phyloP scores from a whole-genome alignment of 2,888 invertebrate genomes.

The Spodoptera littoralis region DNA sequence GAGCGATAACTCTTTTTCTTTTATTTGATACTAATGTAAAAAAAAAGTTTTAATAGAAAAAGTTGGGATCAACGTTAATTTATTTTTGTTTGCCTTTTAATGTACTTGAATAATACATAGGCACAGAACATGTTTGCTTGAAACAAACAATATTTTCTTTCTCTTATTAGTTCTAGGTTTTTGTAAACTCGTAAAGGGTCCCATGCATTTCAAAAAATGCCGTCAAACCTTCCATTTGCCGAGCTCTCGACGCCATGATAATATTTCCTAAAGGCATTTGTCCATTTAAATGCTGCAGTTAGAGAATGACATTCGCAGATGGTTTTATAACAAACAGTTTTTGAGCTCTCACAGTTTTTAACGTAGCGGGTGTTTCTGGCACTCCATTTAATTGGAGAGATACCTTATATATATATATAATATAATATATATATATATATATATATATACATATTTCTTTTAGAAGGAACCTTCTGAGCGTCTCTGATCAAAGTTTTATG shows the following conservation, averaged over 20 bases:
- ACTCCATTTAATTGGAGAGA: constrained; percentile 76
- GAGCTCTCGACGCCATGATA: constrained; percentile 5
- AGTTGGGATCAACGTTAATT: constrained; percentile 18
- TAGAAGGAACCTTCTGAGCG: constrained; percentile 53
- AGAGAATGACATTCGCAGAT: constrained; percentile 56
- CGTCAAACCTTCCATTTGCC: constrained; percentile 12
- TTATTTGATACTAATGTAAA: neutral
- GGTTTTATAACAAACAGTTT: constrained; percentile 65
- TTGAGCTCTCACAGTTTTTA: constrained; percentile 54
- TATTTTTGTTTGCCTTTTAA: constrained; percentile 5
- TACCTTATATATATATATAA: constrained; percentile 63
- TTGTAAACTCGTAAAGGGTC: neutral
- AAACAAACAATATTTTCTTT: neutral
- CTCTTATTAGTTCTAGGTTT: neutral
- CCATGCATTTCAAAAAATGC: neutral
- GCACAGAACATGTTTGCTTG: constrained; percentile 2
- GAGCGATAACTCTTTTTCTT: neutral
- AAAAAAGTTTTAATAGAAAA: constrained; percentile 29
- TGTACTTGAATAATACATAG: neutral
- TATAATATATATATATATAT: no score
- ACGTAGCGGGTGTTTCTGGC: constrained; percentile 67
- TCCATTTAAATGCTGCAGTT: constrained; percentile 54
- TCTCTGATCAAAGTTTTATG: neutral
- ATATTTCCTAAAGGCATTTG: constrained; percentile 42
- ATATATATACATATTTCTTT: constrained; percentile 65